Conservation (phyloP, 2,113 vertebrate genomes). For the Cichladusa arquata region DNA sequence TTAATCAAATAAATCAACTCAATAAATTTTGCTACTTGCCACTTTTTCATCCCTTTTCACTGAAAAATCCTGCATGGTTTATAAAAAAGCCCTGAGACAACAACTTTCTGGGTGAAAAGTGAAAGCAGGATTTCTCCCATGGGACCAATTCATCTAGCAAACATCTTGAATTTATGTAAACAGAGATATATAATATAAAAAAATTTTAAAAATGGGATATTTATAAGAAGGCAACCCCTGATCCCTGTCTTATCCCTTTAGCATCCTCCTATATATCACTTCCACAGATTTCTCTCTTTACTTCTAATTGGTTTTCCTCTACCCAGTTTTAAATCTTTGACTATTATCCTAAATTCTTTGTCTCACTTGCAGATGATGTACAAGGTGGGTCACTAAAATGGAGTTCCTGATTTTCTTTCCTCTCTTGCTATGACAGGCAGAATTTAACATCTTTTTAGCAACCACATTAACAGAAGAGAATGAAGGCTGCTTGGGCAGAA, state of each 20-base stretch:
- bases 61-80: background rate
- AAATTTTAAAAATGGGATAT: background rate
- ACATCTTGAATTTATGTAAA: background rate
- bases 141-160: background rate
- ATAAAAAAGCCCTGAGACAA: background rate
- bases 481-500: background rate
- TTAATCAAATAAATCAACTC: slow-evolving; percentile 48
- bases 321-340: background rate
- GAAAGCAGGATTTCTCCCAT: background rate
- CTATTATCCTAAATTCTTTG: background rate
- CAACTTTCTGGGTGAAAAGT: background rate
- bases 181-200: background rate
- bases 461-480: background rate
- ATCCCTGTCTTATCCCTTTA: background rate
- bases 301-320: background rate
- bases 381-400: background rate
- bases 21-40: background rate
- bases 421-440: background rate
- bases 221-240: background rate
- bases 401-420: background rate
- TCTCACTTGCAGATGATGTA: background rate
- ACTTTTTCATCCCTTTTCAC: background rate
- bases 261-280: background rate
- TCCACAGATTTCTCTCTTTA: background rate
- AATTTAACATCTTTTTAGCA: background rate